phyloP scores from a whole-genome alignment of 2,113 vertebrate species.

The Mirza zaza region DNA sequence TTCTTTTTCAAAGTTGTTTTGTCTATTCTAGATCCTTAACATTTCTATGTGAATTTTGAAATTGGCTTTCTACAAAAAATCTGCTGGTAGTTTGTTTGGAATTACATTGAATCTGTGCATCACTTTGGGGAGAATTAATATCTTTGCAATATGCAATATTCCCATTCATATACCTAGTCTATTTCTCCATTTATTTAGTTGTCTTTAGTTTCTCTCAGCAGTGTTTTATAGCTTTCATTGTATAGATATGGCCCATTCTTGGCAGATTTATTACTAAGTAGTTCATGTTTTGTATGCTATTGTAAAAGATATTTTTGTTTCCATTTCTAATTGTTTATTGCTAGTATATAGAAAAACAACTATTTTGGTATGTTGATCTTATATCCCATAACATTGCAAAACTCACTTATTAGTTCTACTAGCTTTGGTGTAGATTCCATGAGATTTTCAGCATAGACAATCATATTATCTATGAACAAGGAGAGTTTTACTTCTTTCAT shows the following conservation, averaged over 20 bases:
- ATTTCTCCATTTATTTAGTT: not conserved
- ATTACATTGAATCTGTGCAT: not conserved
- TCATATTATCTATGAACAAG: not conserved
- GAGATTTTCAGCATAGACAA: not conserved
- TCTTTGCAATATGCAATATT: not conserved
- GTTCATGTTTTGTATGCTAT: not conserved
- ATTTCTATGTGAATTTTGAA: not conserved
- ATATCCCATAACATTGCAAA: not conserved
- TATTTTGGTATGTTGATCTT: not conserved
- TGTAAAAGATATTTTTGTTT: not conserved
- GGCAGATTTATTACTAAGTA: not conserved
- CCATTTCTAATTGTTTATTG: not conserved
- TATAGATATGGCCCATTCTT: not conserved
- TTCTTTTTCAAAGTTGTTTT: not conserved
- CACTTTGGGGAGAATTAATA: not conserved
- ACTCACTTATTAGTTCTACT: not conserved
- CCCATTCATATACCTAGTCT: not conserved
- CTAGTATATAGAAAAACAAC: not conserved
- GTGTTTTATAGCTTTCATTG: not conserved
- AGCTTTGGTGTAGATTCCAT: not conserved
- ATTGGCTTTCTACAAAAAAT: not conserved
- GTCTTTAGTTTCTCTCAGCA: not conserved
- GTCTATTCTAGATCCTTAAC: not conserved
- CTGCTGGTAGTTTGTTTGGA: not conserved
- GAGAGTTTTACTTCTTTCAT: not conserved